phyloP scores from a whole-genome alignment of 2,888 invertebrate species.

The Nemoura dubitans region DNA sequence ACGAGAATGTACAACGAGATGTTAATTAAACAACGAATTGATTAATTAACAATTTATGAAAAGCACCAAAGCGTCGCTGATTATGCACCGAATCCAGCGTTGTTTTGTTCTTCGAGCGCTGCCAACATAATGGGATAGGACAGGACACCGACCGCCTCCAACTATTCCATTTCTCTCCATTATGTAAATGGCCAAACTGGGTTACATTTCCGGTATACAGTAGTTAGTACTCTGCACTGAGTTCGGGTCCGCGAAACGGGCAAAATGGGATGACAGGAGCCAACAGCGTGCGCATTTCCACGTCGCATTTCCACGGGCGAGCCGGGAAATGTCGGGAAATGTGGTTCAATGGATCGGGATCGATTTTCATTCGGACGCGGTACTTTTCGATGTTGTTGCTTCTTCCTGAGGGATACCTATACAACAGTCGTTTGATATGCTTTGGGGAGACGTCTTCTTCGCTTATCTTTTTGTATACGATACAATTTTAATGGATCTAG shows the following conservation, averaged over 20 bases:
- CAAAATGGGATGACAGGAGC: neutral
- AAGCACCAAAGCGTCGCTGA: neutral
- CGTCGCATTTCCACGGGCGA: neutral
- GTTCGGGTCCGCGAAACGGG: no score
- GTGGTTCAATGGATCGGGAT: neutral
- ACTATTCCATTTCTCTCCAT: neutral
- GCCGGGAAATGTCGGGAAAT: neutral
- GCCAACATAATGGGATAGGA: neutral
- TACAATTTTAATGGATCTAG: no score
- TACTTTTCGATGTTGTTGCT: neutral
- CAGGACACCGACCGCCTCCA: neutral
- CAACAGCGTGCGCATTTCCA: neutral
- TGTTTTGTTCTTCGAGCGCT: neutral
- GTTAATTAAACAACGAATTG: neutral
- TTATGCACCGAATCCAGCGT: neutral
- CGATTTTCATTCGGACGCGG: neutral
- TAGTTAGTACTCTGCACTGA: no score
- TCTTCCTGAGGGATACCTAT: no score
- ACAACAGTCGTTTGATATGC: no score
- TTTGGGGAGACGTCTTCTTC: no score
- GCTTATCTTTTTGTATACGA: no score
- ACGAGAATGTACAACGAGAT: neutral
- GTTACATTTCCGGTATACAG: neutral
- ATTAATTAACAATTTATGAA: neutral
- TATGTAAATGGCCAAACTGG: neutral